Base-by-base conservation (phyloP, 2,113 vertebrate genomes). In the Phalacrocorax brasilianus region DNA sequence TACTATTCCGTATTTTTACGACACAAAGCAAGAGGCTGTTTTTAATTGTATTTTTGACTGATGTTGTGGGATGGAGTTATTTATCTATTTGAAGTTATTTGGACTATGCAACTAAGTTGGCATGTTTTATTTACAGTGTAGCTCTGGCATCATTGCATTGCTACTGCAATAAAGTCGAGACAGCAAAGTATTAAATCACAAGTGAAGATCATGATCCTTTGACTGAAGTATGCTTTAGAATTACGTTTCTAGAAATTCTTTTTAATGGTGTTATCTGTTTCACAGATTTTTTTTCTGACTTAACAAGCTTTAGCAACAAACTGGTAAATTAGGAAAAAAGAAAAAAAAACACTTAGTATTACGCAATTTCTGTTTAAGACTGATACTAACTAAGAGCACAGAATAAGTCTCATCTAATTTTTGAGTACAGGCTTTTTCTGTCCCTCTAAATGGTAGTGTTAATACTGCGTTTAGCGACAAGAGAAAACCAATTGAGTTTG, bases 31-130 rank as follows among this genome's bases (percentile, higher is more conserved):
- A 92, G 77, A 91, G 10, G 4, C 7, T 85, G 8, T 74, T 87
- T 88, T 90, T 62, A 95, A 91, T 91, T 95, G 49, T 49, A 73
- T 92, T 94, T 94, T 91, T 94, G 83, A 94, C 49, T 85, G 70
- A 66, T 92, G 67, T 62, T 94, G 14, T 58, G 20, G 56, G 79
- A 56, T 76, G 8, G 22, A 68, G 14, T 82, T 87, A 82, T 84
- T 90, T 93, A 85, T 91, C 90, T 94, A 58, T 85, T 90, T 76
- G 11, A 77, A 94, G 33, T 71, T 91, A 71, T 92, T 91, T 89
- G 82, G 83, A 74, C 61, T 62, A 14, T 28, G 47, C 70, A 83
- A 81, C 59, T 72, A n/a, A 56, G 50, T 74, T 91, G 38, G 18
- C 76, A 63, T 52, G 12, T 89, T 85, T 96, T 89, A 85, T 95